Conservation (phyloP, 2,888 invertebrate genomes). For the Epistrophella euchroma region DNA sequence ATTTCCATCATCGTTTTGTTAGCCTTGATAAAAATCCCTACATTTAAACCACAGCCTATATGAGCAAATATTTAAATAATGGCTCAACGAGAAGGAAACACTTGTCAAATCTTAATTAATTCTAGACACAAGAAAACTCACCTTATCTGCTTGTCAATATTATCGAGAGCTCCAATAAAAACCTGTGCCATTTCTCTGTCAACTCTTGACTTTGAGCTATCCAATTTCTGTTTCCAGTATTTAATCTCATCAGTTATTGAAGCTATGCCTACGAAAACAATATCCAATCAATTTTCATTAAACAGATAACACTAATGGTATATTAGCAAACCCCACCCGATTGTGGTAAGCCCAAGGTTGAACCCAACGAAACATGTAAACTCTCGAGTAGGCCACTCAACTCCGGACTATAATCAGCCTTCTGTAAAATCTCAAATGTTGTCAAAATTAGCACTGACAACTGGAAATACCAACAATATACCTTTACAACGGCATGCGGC, state of each 20-base stretch:
- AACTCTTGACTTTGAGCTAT: conserved; percentile 81
- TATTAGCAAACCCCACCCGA: conserved; percentile 79
- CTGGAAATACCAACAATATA: conserved; percentile 67
- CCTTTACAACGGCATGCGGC: conserved; percentile 82
- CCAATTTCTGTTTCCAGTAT: conserved; percentile 82
- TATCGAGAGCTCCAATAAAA: conserved; percentile 81
- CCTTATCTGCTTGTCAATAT: conserved; percentile 82
- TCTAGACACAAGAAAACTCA: conserved; percentile 52
- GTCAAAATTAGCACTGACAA: conserved; percentile 67
- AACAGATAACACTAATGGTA: conserved; percentile 1
- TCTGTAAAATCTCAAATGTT: conserved; percentile 76
- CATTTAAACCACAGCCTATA: too few relatives aligned
- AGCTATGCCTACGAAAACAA: conserved; percentile 79
- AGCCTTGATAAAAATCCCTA: too few relatives aligned
- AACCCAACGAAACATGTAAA: conserved; percentile 82
- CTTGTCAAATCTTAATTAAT: too few relatives aligned
- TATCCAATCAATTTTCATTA: conserved; percentile 8
- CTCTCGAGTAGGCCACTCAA: conserved; percentile 83
- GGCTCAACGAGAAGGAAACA: too few relatives aligned
- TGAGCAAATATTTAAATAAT: too few relatives aligned
- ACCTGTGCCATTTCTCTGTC: conserved; percentile 83
- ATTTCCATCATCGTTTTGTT: too few relatives aligned
- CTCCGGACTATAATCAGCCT: conserved; percentile 83
- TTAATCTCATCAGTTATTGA: conserved; percentile 83
- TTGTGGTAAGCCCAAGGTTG: conserved; percentile 82